A percentile compares a stretch with the other conserved stretches of the same genome.
These are phyloP conservation scores for Diglossa cyanea DNA, from an alignment of 2,797 vertebrate species.

Conservation along the genomic window DNA sequence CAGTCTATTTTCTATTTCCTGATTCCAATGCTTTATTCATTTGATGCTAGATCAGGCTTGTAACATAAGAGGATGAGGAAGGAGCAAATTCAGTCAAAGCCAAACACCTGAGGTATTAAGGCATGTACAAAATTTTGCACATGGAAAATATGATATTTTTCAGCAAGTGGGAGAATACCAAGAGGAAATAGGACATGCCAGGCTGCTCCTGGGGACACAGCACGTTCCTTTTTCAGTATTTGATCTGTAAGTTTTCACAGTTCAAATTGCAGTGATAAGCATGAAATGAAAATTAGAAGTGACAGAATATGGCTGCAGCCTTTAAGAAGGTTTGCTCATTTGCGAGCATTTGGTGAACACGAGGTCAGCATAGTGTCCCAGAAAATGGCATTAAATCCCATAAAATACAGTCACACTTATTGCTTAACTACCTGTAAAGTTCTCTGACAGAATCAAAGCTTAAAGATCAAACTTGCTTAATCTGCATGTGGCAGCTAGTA, in stretches of 20 bases:
- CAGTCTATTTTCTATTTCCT: background rate
- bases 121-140: background rate
- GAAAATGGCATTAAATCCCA: background rate
- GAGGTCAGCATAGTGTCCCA: background rate
- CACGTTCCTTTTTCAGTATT: background rate
- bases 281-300: background rate
- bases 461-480: background rate
- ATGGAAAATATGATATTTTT: background rate
- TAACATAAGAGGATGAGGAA: background rate
- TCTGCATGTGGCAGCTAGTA: background rate
- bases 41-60: background rate
- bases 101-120: background rate
- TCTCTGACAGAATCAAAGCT: background rate
- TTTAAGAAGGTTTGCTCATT: background rate
- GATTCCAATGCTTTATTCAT: background rate
- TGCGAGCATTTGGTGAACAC: background rate
- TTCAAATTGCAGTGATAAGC: background rate
- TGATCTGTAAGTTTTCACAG: background rate
- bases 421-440: background rate
- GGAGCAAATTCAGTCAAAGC: background rate
- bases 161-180: background rate
- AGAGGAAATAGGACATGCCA: background rate
- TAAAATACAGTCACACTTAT: background rate
- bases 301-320: background rate
- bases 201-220: background rate